Conservation (phyloP, 2,113 vertebrate species). For the Zosterops japonicus region DNA sequence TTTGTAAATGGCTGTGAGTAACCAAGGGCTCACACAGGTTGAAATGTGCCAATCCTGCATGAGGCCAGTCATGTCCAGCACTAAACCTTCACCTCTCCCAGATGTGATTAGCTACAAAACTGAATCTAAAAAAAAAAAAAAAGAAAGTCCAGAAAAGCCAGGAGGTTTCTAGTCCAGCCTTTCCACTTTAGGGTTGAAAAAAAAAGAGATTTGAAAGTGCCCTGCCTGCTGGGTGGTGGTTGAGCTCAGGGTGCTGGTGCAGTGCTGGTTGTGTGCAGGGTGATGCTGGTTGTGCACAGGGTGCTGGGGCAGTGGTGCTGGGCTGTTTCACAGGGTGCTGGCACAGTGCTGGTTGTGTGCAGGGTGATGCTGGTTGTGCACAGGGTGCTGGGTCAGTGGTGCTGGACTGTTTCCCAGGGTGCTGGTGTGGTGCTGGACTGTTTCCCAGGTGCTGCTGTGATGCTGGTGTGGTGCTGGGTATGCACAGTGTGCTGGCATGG, state of each 20-base stretch:
- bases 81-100: not conserved
- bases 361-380: no score
- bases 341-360: not conserved
- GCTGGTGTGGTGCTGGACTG: no score
- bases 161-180: not conserved
- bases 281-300: not conserved
- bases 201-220: fast-evolving
- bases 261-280: no score
- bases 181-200: not conserved
- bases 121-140: not conserved
- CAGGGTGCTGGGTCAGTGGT: not conserved
- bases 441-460: no score
- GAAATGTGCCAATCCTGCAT: not conserved
- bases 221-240: not conserved
- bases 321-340: not conserved
- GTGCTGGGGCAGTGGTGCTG: not conserved
- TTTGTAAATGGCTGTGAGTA: not conserved
- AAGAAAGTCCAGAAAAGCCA: not conserved
- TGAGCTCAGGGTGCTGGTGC: not conserved
- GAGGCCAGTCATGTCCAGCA: not conserved
- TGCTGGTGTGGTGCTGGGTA: not conserved
- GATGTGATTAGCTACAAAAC: not conserved
- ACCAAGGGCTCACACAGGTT: not conserved
- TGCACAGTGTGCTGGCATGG: no score
- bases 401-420: not conserved